A percentile compares a stretch with the other conserved stretches of the same genome.
These are phyloP conservation scores for Odocoileus virginianus DNA, from an alignment of 2,113 vertebrate species.

Conservation along the genomic window DNA sequence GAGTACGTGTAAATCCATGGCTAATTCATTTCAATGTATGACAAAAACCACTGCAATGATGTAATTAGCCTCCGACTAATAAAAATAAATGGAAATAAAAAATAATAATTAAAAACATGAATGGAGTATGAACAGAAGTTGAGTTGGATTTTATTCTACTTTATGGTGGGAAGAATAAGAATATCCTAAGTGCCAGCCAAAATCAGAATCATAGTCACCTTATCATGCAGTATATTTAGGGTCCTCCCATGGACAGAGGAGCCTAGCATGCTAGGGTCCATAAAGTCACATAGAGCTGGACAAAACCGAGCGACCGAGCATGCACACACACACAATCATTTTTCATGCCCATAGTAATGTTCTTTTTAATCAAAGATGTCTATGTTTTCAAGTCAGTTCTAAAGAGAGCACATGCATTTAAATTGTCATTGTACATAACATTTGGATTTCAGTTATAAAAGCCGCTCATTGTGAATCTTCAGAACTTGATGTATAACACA, in stretches of 20 bases:
- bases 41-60: no score
- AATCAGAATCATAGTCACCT: background rate
- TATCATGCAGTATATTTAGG: background rate
- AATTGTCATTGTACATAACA: slow-evolving; percentile 72
- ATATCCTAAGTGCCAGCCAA: background rate
- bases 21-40: no score
- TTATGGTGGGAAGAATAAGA: background rate
- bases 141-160: background rate
- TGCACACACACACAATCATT: background rate
- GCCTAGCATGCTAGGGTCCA: background rate
- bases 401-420: slow-evolving; percentile 29
- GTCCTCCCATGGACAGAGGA: background rate
- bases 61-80: no score
- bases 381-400: slow-evolving; percentile 53
- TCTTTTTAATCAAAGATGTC: slow-evolving; percentile 58
- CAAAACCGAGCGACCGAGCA: background rate
- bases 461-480: slow-evolving; percentile 57
- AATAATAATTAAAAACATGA: background rate
- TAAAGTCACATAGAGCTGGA: background rate
- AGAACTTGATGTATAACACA: slow-evolving; percentile 78
- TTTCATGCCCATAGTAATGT: slow-evolving; percentile 14
- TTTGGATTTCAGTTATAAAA: slow-evolving; percentile 71
- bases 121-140: background rate
- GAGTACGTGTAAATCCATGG: no score
- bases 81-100: no score